These are phyloP conservation scores for Sciurus niger DNA, from an alignment of 2,113 vertebrate species.

Conservation along the genomic window DNA sequence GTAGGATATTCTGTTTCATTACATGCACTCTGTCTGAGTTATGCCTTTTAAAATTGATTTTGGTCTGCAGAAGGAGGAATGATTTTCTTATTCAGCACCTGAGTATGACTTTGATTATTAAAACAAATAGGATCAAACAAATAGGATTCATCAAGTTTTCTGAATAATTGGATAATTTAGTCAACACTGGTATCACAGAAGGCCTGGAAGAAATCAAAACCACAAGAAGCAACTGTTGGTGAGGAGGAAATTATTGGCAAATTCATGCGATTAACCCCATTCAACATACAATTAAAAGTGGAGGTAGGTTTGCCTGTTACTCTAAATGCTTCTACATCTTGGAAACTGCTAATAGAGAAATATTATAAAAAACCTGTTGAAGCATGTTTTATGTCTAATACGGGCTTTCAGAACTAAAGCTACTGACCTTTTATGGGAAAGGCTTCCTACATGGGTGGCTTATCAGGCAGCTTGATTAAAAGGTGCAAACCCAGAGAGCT, in stretches of 20 bases:
- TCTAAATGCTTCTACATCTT: conserved; percentile 15
- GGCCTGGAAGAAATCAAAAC: conserved; percentile 21
- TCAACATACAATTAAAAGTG: conserved; percentile 31
- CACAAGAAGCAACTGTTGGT: not conserved
- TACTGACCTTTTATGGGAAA: not conserved
- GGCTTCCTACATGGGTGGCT: not conserved
- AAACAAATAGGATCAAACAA: conserved; percentile 62
- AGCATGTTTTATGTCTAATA: not conserved
- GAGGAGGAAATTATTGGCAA: conserved; percentile 16
- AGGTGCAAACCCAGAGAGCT: not conserved
- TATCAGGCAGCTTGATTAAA: not conserved
- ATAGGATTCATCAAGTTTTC: conserved; percentile 46
- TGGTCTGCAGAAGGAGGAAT: not conserved
- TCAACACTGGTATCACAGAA: conserved; percentile 44
- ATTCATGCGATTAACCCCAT: conserved; percentile 3
- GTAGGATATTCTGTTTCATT: not conserved
- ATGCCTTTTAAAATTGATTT: conserved; percentile 41
- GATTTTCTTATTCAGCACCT: conserved; percentile 47
- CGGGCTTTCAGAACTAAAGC: not conserved
- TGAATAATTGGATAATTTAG: conserved; percentile 63
- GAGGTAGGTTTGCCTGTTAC: not conserved
- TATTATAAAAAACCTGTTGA: not conserved
- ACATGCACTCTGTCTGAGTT: not conserved
- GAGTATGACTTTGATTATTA: conserved; percentile 60
- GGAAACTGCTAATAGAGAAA: not conserved